phyloP scores from a whole-genome alignment of 2,797 vertebrate genomes.

The Phrynocephalus forsythii region DNA sequence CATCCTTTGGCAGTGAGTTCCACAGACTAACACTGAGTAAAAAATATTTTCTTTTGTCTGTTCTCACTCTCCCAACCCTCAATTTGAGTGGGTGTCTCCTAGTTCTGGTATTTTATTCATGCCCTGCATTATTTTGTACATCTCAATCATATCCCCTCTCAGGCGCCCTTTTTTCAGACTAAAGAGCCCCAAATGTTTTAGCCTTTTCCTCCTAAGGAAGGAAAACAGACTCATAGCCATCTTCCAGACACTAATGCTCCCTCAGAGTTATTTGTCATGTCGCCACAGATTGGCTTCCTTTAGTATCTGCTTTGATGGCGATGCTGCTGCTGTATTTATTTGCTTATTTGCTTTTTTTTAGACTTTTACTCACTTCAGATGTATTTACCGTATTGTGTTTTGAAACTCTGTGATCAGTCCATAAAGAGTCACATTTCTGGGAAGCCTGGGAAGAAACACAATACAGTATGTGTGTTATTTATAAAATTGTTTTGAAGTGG shows the following conservation, averaged over 20 bases:
- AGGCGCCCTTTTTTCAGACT: no score
- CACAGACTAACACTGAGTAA: no score
- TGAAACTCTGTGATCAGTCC: not conserved
- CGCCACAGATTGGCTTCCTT: not conserved
- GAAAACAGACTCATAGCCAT: not conserved
- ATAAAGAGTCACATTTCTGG: not conserved
- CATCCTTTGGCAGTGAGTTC: no score
- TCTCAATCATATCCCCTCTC: no score
- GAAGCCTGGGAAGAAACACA: not conserved
- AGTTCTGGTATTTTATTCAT: no score
- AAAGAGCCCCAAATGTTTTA: no score
- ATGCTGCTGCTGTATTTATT: not conserved
- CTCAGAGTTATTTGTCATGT: not conserved
- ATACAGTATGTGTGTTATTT: not conserved
- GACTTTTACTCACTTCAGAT: not conserved
- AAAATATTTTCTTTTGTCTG: no score
- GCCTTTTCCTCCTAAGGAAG: no score
- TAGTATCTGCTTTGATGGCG: not conserved
- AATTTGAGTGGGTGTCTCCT: no score
- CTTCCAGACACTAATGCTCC: not conserved
- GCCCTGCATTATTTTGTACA: no score
- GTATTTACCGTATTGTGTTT: not conserved
- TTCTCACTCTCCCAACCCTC: no score
- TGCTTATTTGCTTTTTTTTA: not conserved
- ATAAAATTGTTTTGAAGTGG: no score